A percentile compares a stretch with the other conserved stretches of the same genome.
Evolutionary conservation across 2,888 invertebrate species (phyloP).

Genomic region (Tiliacea aurago): DNA sequence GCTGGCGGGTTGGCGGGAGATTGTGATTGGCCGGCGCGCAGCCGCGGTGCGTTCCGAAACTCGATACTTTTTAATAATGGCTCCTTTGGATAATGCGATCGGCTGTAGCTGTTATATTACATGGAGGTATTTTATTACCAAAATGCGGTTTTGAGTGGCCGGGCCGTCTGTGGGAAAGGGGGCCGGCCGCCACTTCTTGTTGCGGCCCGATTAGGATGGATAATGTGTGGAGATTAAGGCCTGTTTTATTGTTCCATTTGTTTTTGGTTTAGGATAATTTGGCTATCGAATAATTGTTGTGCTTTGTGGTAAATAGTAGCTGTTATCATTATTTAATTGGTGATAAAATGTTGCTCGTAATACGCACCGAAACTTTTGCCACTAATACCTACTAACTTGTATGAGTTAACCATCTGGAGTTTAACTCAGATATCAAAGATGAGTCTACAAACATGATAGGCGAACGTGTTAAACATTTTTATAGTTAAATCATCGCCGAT

Average conservation of each 20-base stretch:
- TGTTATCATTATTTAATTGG: slow-evolving; percentile 10
- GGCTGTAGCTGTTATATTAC: slow-evolving; percentile 87
- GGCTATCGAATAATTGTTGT: slow-evolving; percentile 9
- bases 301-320: neutral
- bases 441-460: slow-evolving; percentile 33
- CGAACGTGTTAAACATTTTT: slow-evolving; percentile 53
- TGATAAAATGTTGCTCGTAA: neutral
- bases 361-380: neutral
- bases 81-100: slow-evolving; percentile 90
- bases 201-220: slow-evolving; percentile 79
- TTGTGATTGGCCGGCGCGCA: slow-evolving; percentile 80
- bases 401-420: neutral
- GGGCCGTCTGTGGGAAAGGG: slow-evolving; percentile 79
- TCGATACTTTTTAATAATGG: slow-evolving; percentile 91
- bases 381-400: neutral
- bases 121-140: slow-evolving; percentile 88
- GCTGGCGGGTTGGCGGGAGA: slow-evolving; percentile 78
- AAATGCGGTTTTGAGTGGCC: slow-evolving; percentile 85
- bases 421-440: slow-evolving; percentile 26
- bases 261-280: slow-evolving; percentile 34
- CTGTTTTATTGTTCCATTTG: slow-evolving; percentile 64
- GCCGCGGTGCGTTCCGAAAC: slow-evolving; percentile 85
- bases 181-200: slow-evolving; percentile 78
- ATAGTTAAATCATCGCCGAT: slow-evolving; percentile 57
- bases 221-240: slow-evolving; percentile 71